Base-by-base conservation (phyloP, 2,888 invertebrate genomes). In the Entomobrya proxima region DNA sequence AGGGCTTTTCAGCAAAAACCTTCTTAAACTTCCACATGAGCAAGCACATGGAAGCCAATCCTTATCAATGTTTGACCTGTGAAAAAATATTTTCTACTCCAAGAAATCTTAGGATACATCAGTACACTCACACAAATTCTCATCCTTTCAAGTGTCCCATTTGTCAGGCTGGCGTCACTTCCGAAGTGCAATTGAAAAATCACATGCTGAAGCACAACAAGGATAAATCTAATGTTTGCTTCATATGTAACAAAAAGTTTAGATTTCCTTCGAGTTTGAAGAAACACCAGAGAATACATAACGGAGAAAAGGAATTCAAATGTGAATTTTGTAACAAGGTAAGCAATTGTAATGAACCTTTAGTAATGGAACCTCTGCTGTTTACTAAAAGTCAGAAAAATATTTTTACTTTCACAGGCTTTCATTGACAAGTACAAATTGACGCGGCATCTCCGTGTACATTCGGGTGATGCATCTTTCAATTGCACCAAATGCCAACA, bases 191-290 rank as follows among this genome's bases (percentile, higher is more conserved):
- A 11, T 24, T 86, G 9, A 72, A 78, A 58, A 67, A 79, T 15
- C 86, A 86, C 32, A 83, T 82, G 79, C 52, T 86, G n/a, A 83
- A 77, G n/a, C 86, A 86, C 74, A 61, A 72, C 27, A 18, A 7
- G 9, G 86, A 83, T 21, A 86, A 83, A 61, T 15, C 15, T 0
- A 58, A 83, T 35, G 35, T 15, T 40, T 86, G 86, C 40, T n/a
- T 50, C 4, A 74, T 79, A 24, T 86, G 86, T 32, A 35, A 52
- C 24, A 83, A 72, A 44, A 61, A 30, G 64, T 83, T 86, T 32
- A 6, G 55, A 24, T 85, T 85, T 35, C 79, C 75, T 47, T 82
- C 69, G 1, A 86, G 86, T 75, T 13, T 83, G n/a, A 86, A 76
- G 40, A 86, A 86, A 44, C 86, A 86, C 44, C 50, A 67, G 5